phyloP scores from a whole-genome alignment of 2,113 vertebrate genomes.

The Bostrychus sinensis region DNA sequence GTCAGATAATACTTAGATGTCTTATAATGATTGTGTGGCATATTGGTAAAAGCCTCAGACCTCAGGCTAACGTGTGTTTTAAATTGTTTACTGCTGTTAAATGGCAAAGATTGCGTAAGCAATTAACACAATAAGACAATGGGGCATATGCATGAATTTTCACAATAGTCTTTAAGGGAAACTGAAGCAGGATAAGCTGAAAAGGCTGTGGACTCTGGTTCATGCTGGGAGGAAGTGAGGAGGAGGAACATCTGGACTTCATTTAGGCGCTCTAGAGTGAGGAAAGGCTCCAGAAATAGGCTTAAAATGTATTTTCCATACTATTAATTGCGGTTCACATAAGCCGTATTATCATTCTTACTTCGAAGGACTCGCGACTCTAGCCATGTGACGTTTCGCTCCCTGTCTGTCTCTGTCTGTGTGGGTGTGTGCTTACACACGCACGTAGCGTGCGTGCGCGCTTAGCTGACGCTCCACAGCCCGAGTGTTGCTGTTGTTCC shows the following conservation, averaged over 20 bases:
- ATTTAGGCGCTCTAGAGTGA: conserved; percentile 63
- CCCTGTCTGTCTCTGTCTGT: conserved; percentile 22
- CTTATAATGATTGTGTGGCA: no score
- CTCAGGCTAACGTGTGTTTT: background rate
- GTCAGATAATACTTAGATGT: no score
- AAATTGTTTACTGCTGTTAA: background rate
- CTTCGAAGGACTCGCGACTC: conserved; percentile 12
- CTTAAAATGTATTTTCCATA: conserved; percentile 35
- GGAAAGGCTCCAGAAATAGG: conserved; percentile 49
- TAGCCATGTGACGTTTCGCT: conserved; percentile 41
- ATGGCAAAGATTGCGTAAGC: background rate
- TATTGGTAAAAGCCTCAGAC: background rate
- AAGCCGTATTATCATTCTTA: background rate
- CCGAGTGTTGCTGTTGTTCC: conserved; percentile 65
- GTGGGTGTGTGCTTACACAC: conserved; percentile 11
- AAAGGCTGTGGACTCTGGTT: conserved; percentile 34
- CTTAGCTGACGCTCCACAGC: conserved; percentile 47
- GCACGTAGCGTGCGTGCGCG: conserved; percentile 40
- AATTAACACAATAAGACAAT: conserved; percentile 6
- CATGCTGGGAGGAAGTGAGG: conserved; percentile 70
- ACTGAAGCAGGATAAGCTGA: conserved; percentile 23
- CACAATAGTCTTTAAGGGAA: conserved; percentile 29
- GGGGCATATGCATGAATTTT: conserved; percentile 12
- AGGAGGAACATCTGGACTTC: conserved; percentile 81
- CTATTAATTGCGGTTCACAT: conserved; percentile 32